Base-by-base conservation (phyloP, 2,888 invertebrate species). In the Herminia tarsipennalis region DNA sequence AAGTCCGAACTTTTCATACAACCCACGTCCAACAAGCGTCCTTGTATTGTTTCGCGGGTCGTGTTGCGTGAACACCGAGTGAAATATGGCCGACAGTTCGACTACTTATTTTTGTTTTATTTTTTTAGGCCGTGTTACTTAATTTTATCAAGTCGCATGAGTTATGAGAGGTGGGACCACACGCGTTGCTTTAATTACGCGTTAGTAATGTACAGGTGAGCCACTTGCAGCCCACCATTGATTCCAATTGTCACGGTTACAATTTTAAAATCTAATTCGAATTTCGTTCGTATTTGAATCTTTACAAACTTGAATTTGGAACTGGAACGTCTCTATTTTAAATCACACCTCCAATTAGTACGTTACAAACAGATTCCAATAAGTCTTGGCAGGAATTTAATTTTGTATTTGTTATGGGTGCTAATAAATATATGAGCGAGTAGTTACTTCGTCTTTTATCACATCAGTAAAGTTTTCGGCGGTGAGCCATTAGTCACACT, bases 91-190 rank as follows among this genome's bases (percentile, higher is more conserved):
- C 80, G 87, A 84, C 86, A 83, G 82, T 76, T 78, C 78, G 81
- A 86, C 86, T 88, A 86, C 88, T 88, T 88, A 85, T 84, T 88
- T 86, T 88, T 79, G 73, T 82, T 84, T 85, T 79, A 75, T 81
- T 83, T 39, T 88, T 86, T 87, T 83, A 81, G 81, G 73, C 73
- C 77, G 83, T 81, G 86, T 90, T 88, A 86, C 88, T 91, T 89
- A 90, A 90, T 90, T 90, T 91, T 91, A 90, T 91, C 88, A 88
- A 89, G 84, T 87, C 83, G 79, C 86, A 86, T 90, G 90, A 90
- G 78, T 90, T 91, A 90, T 89, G 88, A 87, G 82, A 78, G 78
- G 73, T 67, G 78, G 76, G 91, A 89, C 91, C 90, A 90, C 90
- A 91, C 90, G 86, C 85, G 81, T 81, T 68, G 84, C 66, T 79